Evolutionary conservation across 2,888 invertebrate genomes (phyloP), one percentile per base, ranked within the genome.

Genomic region (Coenonympha glycerion): DNA sequence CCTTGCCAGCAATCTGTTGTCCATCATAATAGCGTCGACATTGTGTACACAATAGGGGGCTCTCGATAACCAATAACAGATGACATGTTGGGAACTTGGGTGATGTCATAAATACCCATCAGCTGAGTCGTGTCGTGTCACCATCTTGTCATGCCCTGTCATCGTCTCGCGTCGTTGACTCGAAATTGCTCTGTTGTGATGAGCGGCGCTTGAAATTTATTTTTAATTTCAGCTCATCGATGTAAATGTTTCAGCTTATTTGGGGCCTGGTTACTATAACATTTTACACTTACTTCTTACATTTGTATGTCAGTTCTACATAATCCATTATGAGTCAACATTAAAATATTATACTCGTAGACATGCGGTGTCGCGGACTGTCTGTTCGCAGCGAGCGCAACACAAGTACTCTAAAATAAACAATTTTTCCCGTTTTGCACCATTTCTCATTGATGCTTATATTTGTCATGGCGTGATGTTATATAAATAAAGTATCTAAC

Each of bases 81-180:
- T 33, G 47, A 47, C 47, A 47, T 47, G 46, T 46, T 36, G 9
- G n/a, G n/a, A n/a, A n/a, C n/a, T n/a, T n/a, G n/a, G 19, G 36
- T 46, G 24, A 48, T n/a, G 48, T 48, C 48, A 48, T 48, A 48
- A 48, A 48, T 48, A 48, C 48, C 21, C 18, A 40, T 48, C 48
- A 33, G 24, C 40, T 13, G 26, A 22, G 42, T 42, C 42, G 5
- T 11, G 40, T 33, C 40, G 40, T 28, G 48, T 33, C 40, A 48
- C 39, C 39, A 9, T 18, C 40, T 2, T 15, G 31, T 31, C 47
- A 47, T 33, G 47, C 47, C 31, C 22, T 18, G 39, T 47, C 47
- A 47, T 40, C 33, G 48, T 31, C 40, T 39, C 48, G 48, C 48
- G 26, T 48, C 40, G 40, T 48, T 48, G 40, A 48, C 48, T 48